Percentiles rank a stretch among this genome's conserved stretches.
phyloP scores from a whole-genome alignment of 2,888 invertebrate genomes.

The Dynastes maya region DNA sequence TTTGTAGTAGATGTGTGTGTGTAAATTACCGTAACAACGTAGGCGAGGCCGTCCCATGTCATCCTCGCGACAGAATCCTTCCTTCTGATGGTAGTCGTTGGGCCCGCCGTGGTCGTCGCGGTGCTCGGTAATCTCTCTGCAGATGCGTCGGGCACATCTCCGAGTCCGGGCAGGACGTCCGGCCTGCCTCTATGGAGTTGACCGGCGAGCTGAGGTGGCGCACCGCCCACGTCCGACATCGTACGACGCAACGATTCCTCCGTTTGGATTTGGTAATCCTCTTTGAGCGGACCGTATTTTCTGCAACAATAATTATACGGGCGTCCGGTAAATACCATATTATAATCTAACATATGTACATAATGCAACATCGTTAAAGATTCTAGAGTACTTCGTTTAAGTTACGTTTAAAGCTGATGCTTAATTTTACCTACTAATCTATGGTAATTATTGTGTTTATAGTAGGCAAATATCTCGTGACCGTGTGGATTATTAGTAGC shows the following conservation, averaged over 20 bases:
- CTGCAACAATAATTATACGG: slow-evolving; percentile 70
- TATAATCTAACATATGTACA: background rate
- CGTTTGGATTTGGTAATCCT: slow-evolving; percentile 66
- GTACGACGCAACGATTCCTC: slow-evolving; percentile 54
- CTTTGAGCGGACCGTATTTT: slow-evolving; percentile 73
- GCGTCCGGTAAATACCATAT: slow-evolving; percentile 1
- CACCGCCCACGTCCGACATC: slow-evolving; percentile 57
- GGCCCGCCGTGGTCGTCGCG: slow-evolving; percentile 55
- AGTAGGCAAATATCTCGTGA: background rate
- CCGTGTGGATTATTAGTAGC: too few species aligned
- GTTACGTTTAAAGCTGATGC: background rate
- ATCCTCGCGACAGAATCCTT: slow-evolving; percentile 89
- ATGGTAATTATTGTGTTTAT: background rate
- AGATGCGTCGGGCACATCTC: slow-evolving; percentile 68
- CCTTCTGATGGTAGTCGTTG: slow-evolving; percentile 70
- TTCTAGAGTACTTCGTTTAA: background rate
- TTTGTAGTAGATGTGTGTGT: background rate
- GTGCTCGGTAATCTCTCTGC: slow-evolving; percentile 60
- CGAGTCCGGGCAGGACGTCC: slow-evolving; percentile 70
- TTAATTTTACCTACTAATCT: background rate
- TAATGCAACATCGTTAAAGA: slow-evolving; percentile 3
- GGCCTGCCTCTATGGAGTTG: slow-evolving; percentile 64
- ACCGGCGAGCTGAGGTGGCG: slow-evolving; percentile 40
- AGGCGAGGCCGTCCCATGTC: slow-evolving; percentile 85
- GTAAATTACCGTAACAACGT: slow-evolving; percentile 81